Base-by-base conservation (phyloP, 2,113 vertebrate species). In the Hoplias malabaricus region DNA sequence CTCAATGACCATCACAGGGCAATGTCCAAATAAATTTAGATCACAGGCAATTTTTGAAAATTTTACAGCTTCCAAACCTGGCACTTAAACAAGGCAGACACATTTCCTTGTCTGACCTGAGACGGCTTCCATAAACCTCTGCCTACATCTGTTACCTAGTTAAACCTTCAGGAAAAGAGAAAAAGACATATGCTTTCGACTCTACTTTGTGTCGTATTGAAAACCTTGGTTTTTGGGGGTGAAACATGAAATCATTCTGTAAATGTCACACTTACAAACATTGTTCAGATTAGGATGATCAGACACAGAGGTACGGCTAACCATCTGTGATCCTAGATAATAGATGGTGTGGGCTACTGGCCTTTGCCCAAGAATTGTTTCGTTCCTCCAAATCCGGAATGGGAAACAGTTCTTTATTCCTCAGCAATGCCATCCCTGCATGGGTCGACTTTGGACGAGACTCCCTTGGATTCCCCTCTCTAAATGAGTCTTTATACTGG, bases 211-310 rank as follows among this genome's bases (percentile, higher is more conserved):
- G 65, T 65, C 36, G 63, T 70, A 42, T 16, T 69, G 68, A 62
- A 61, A 63, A 36, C 53, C 53, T 71, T 66, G 21, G 53, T 50
- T 81, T 78, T 53, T 23, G 8, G 8, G 38, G 25, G 29, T 13
- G 27, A 69, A 77, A 73, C 74, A 70, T 77, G 68, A 46, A 34
- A 57, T 73, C 62, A 80, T 29, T 68, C 62, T 65, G 73, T 73
- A 68, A 62, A 61, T 50, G 61, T 63, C 56, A 65, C 48, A 53
- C 61, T 72, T 59, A 70, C 59, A 50, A 67, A 73, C 69, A 23
- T 42, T 62, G 62, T 27, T 42, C 50, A 62, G 66, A 78, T 75
- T 62, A 75, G 11, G 70, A 69, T 34, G 65, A 74, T 81, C 76
- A 75, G 75, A 66, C 50, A 10, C 79, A 78, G 74, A 62, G 48